Evolutionary conservation across 2,888 invertebrate species (phyloP), one percentile per base, ranked within the genome.

Genomic region (Torymus auratus): DNA sequence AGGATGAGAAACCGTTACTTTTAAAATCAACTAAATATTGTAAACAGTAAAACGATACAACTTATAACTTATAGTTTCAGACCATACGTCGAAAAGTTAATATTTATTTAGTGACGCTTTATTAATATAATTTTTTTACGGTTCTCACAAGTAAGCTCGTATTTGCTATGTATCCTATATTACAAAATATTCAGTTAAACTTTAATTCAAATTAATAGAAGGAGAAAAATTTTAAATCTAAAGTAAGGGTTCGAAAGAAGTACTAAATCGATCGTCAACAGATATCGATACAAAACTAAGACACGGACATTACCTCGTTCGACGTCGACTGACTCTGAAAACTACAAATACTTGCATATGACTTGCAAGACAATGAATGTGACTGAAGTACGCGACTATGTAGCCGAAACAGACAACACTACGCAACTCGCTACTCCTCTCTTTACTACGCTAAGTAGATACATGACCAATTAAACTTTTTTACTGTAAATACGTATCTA

Each of bases 401-500:
- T 86, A 87, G 87, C 86, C 85, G 87, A 87, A 86, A 88, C 86
- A 83, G 88, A 89, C 87, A 88, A 88, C 87, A 83, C 86, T 87
- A 89, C 87, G 86, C 86, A 87, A 89, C 87, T 87, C 87, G 88
- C 86, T 89, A 88, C 87, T 87, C 85, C 84, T 81, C 86, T 87
- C 84, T 84, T 86, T 86, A 87, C 87, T 87, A 88, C 86, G 85
- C 83, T 88, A 87, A 87, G 86, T 88, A 89, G 88, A 84, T 88
- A 88, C 88, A 89, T 87, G 90, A 90, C 89, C 88, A 89, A 89
- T 90, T 88, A 83, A 89, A 88, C 87, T 89, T 90, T 90, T 90
- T 90, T 90, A 90, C 90, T 90, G 90, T 90, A 90, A 89, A 90
- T 90, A 90, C 88, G 88, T 88, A 89, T 88, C 87, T 89, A 87